These are phyloP conservation scores for Tachypleus tridentatus DNA, from an alignment of 1,140 invertebrate species.

Conservation along the genomic window DNA sequence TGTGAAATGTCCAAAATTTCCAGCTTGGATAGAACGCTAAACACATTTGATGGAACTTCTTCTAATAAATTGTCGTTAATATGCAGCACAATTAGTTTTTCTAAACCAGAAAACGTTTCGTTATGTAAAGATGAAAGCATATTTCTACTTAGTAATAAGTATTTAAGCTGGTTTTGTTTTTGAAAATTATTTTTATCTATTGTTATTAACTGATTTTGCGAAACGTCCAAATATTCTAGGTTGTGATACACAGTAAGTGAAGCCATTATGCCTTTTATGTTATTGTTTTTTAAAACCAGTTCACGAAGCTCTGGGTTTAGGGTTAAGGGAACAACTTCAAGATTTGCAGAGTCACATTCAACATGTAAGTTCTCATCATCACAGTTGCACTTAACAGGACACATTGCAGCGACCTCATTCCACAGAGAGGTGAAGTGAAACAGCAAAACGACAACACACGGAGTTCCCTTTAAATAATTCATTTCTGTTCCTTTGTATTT, in stretches of 20 bases:
- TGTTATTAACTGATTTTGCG: slow-evolving; percentile 64
- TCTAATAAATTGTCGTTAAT: slow-evolving; percentile 67
- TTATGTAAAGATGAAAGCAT: slow-evolving; percentile 40
- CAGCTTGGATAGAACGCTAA: slow-evolving; percentile 56
- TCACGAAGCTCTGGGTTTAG: slow-evolving; percentile 75
- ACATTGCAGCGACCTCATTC: slow-evolving; percentile 9
- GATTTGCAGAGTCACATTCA: slow-evolving; percentile 63
- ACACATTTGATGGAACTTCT: slow-evolving; percentile 57
- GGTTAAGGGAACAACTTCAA: slow-evolving; percentile 82
- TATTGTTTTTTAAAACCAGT: slow-evolving; percentile 69
- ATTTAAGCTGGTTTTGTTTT: slow-evolving; percentile 52
- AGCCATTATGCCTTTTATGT: slow-evolving; percentile 71
- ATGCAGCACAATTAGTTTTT: slow-evolving; percentile 54
- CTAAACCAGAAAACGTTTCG: slow-evolving; percentile 56
- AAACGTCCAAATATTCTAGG: slow-evolving; percentile 66
- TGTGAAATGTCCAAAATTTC: slow-evolving; percentile 76
- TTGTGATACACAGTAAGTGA: slow-evolving; percentile 78
- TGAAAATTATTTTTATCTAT: slow-evolving; percentile 56
- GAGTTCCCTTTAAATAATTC: slow-evolving; percentile 11
- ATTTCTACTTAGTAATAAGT: slow-evolving; percentile 25
- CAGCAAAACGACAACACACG: slow-evolving; percentile 11
- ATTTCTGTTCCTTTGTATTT: not conserved
- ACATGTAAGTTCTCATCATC: slow-evolving; percentile 81
- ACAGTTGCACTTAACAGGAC: slow-evolving; percentile 67
- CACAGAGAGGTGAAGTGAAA: slow-evolving; percentile 15